phyloP scores from a whole-genome alignment of 2,888 invertebrate species.

The Zeuzera pyrina region DNA sequence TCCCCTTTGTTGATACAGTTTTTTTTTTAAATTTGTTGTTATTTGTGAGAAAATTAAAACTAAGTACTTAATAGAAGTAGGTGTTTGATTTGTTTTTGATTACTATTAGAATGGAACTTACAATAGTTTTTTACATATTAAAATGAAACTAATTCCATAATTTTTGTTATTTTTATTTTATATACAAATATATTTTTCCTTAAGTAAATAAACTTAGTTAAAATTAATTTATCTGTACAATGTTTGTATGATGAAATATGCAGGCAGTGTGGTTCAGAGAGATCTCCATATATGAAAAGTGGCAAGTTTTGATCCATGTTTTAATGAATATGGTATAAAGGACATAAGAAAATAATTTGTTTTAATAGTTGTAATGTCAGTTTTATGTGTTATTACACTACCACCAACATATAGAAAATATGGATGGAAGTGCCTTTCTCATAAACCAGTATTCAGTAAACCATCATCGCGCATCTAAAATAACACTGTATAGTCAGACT shows the following conservation, averaged over 20 bases:
- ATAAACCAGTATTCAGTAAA: no score
- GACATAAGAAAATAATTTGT: no score
- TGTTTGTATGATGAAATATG: constrained; percentile 40
- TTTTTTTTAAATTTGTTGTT: background rate
- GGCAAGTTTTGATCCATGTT: constrained; percentile 9
- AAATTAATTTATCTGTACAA: constrained; percentile 53
- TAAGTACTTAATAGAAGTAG: background rate
- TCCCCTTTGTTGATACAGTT: background rate
- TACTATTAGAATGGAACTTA: no score
- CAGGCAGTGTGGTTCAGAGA: constrained; percentile 42
- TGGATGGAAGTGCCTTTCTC: background rate
- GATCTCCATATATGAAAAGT: constrained; percentile 23
- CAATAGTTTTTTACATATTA: no score
- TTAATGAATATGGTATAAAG: no score
- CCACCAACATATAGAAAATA: background rate
- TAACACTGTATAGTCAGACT: no score
- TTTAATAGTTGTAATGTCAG: no score
- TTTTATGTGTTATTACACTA: no score
- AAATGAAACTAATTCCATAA: constrained; percentile 22
- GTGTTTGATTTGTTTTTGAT: no score
- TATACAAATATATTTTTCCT: constrained; percentile 65
- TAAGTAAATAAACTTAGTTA: constrained; percentile 54
- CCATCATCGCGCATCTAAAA: no score
- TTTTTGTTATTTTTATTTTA: constrained; percentile 38
- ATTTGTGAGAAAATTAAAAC: background rate